Conservation (phyloP, 2,113 vertebrate genomes). For the Cavia aperea region DNA sequence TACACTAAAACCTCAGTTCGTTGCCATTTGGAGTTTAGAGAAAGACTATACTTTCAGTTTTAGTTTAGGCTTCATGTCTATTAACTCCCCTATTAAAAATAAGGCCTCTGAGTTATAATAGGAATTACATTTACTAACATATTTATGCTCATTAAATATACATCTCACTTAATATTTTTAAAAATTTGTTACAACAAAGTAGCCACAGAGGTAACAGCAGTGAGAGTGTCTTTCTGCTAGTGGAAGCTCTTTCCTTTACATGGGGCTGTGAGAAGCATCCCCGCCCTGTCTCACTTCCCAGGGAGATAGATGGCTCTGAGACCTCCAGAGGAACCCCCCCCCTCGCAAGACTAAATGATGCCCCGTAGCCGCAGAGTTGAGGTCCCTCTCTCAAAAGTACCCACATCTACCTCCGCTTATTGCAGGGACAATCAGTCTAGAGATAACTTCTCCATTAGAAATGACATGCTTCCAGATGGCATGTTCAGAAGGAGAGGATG, state of each 20-base stretch:
- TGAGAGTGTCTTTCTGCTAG: neutral
- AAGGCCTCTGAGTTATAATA: neutral
- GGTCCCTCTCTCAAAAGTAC: neutral
- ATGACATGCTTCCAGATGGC: slow-evolving; percentile 24
- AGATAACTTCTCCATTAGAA: slow-evolving; percentile 19
- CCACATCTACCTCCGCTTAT: neutral
- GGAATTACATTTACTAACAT: neutral
- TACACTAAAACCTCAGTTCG: neutral
- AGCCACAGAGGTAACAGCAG: neutral
- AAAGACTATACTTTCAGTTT: slow-evolving; percentile 25
- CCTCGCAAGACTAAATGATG: neutral
- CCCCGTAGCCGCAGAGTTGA: slow-evolving; percentile 29
- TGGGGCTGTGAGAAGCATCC: neutral
- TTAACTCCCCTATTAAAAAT: slow-evolving; percentile 20
- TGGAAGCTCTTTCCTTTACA: neutral
- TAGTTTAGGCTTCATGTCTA: neutral
- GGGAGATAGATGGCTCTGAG: neutral
- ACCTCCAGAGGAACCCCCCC: neutral
- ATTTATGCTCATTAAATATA: slow-evolving; percentile 36
- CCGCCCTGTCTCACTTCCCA: neutral
- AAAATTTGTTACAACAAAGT: neutral
- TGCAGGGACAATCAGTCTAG: slow-evolving; percentile 8
- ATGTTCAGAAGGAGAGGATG: neutral
- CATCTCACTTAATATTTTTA: slow-evolving; percentile 12
- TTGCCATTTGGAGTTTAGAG: neutral